Evolutionary conservation across 2,888 invertebrate species (phyloP), one percentile per base, ranked within the genome.

Genomic region (Callinectes sapidus): DNA sequence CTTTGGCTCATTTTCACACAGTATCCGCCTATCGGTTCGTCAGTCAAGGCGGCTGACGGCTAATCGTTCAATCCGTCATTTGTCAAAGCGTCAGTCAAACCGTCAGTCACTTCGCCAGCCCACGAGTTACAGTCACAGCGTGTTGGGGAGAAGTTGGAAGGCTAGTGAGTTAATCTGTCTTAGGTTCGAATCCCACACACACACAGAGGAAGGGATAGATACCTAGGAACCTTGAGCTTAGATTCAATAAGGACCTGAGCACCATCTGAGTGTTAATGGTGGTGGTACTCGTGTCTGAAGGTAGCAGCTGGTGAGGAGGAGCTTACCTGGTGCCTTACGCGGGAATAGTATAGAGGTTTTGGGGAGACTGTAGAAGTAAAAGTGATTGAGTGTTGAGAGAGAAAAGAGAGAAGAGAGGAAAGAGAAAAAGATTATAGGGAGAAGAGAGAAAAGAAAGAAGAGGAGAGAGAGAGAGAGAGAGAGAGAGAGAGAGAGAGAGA

Each of bases 401-500:
- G 13, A 77, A 10, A 35, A n/a, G 32, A 81, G 0, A 81, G 32
- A 77, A 6, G 32, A 1, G 8, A 2, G n/a, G 71, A 71, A 6
- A 81, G 35, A 23, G 77, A 32, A 3, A 81, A 10, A n/a, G 18
- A 71, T 71, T n/a, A 39, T 39, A 39, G 39, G 5, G 2, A 39
- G 61, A 18, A 18, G 18, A 18, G 18, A 18, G 18, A 2, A 2
- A 18, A 61, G 61, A 61, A 23, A 61, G 61, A 61, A 23, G 23
- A 23, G 23, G 61, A 61, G 61, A 61, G 61, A 61, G 61, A 61
- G 61, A 61, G 61, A 61, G 61, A 61, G 61, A 61, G 61, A 61
- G 61, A 61, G 61, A 61, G 61, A 61, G 61, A 61, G 61, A 61
- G 61, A 61, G 61, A 61, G 61, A 61, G 61, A 61, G 61, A 61